Percentiles rank a stretch among this genome's conserved stretches.
Evolutionary conservation across 2,888 invertebrate species (phyloP).

Genomic region (Drosophila acutilabella): DNA sequence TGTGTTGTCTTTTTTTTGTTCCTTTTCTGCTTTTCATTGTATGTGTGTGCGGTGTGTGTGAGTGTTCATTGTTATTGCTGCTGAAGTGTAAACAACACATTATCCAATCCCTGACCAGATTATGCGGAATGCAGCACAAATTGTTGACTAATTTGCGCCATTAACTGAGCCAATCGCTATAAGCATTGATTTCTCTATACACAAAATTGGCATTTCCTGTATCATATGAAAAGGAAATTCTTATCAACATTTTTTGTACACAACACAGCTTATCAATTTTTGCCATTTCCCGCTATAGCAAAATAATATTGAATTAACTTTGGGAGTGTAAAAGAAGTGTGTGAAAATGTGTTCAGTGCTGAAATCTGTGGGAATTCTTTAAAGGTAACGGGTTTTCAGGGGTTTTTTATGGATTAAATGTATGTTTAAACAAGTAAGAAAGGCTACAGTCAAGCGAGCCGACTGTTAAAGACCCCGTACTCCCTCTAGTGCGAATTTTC

Average conservation of each 20-base stretch:
- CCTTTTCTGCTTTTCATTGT: neutral
- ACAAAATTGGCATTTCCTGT: slow-evolving; percentile 42
- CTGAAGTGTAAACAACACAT: slow-evolving; percentile 64
- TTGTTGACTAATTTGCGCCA: slow-evolving; percentile 60
- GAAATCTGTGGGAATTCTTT: no score
- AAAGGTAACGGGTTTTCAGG: no score
- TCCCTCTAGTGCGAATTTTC: no score
- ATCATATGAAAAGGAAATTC: slow-evolving; percentile 28
- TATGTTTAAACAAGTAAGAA: no score
- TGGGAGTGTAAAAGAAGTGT: neutral
- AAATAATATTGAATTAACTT: slow-evolving; percentile 9
- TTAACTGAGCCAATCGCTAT: slow-evolving; percentile 42
- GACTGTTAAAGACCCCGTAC: no score
- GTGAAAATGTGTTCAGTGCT: no score
- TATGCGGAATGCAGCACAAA: slow-evolving; percentile 54
- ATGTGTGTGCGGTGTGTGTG: slow-evolving; percentile 15
- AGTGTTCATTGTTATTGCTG: slow-evolving; percentile 19
- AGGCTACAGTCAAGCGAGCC: no score
- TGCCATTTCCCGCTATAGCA: slow-evolving; percentile 12
- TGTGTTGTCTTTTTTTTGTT: slow-evolving; percentile 60
- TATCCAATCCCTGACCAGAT: slow-evolving; percentile 38
- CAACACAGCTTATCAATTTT: slow-evolving; percentile 22
- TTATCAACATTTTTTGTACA: slow-evolving; percentile 19
- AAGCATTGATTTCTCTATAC: slow-evolving; percentile 35
- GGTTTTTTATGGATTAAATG: no score